A percentile compares a stretch with the other conserved stretches of the same genome.
Evolutionary conservation across 2,888 invertebrate genomes (phyloP).

Genomic region (Melikaiella ostensackeni): DNA sequence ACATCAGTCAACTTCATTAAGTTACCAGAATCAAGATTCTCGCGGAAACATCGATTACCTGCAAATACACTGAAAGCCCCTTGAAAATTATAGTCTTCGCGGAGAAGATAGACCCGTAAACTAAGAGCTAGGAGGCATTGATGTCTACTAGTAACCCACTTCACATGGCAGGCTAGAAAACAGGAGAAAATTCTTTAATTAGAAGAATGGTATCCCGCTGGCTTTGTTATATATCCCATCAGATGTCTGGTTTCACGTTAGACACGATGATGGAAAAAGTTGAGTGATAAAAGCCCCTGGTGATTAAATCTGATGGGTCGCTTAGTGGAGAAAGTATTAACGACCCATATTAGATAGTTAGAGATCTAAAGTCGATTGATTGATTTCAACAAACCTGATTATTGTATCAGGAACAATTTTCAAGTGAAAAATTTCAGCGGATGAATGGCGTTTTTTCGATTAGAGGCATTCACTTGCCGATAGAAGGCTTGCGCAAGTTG

Average conservation of each 20-base stretch:
- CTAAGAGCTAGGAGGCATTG: constrained; percentile 15
- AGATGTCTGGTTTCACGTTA: constrained; percentile 5
- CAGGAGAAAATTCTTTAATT: constrained; percentile 30
- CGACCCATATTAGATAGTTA: constrained; percentile 6
- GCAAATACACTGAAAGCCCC: not conserved
- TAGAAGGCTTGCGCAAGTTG: not conserved
- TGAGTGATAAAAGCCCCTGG: constrained; percentile 8
- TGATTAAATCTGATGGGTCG: constrained; percentile 15
- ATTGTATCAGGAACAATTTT: constrained; percentile 7
- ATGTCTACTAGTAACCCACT: constrained; percentile 22
- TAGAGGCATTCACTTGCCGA: not conserved
- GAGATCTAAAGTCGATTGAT: constrained; percentile 4
- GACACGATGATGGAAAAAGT: not conserved
- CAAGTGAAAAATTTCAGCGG: not conserved
- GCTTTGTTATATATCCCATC: constrained; percentile 26
- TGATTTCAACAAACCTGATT: constrained; percentile 4
- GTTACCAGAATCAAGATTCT: constrained; percentile 33
- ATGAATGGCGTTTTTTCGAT: not conserved
- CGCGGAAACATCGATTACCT: constrained; percentile 16
- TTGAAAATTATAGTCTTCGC: constrained; percentile 16
- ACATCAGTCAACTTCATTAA: constrained; percentile 30
- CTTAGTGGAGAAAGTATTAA: constrained; percentile 20
- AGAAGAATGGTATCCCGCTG: constrained; percentile 27
- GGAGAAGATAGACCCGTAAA: not conserved
- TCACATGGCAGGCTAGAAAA: constrained; percentile 23